Evolutionary conservation across 2,888 invertebrate species (phyloP), one percentile per base, ranked within the genome.

Genomic region (Pterostichus niger): DNA sequence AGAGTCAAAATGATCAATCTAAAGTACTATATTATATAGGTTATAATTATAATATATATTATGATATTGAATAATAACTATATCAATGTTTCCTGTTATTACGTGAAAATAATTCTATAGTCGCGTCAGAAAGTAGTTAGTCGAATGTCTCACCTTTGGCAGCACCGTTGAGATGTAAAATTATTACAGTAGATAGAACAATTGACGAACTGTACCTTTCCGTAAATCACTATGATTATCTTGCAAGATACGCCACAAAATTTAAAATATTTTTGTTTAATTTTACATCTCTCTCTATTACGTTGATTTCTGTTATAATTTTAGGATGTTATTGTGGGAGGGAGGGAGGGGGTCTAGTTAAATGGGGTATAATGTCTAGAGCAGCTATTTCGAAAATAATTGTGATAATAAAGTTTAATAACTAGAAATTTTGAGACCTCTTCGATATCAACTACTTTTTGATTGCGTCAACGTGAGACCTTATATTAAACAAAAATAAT

Each of bases 31-130:
- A 81, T 56, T 80, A 84, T 54, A 71, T 84, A 78, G 73, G 81
- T 79, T 78, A 82, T 56, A 82, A 79, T 71, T 81, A 83, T 78
- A 73, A 77, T 77, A 82, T 77, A 76, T 82, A 84, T 82, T 78
- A 82, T 80, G 71, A 78, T 82, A 82, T 56, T 82, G 77, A 77
- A 76, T 76, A 83, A 83, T 83, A 71, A 89, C 89, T 90, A 90
- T 90, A 90, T 90, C 89, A 90, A 90, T 90, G 90, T 90, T 90
- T 90, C 90, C 89, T 90, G 90, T 90, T 90, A 90, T 88, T 88
- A 89, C 88, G 89, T 90, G 88, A 89, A 90, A 89, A 83, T 81
- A 73, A 89, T 89, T 89, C 88, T 90, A 89, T 89, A 86, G 54
- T 71, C 68, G 68, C 68, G 76, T 52, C 75, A 75, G 24, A 52